Evolutionary conservation across 2,888 invertebrate genomes (phyloP), one percentile per base, ranked within the genome.

Genomic region (Meiosimyza decipiens): DNA sequence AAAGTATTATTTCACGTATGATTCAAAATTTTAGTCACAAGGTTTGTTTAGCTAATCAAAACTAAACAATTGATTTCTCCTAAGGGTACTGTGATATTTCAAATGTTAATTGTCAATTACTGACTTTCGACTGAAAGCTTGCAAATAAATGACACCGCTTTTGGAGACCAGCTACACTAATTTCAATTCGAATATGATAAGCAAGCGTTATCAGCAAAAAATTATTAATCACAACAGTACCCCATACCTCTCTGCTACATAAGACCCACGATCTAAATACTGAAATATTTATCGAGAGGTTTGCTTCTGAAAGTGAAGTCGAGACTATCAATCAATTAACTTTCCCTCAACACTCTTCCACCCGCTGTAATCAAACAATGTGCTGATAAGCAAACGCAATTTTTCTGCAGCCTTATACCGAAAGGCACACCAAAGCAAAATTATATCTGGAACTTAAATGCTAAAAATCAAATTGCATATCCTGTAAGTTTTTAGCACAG

Each of bases 161-260:
- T 40, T 40, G 40, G 6, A 40, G 6, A 40, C 40, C 40, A 9
- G 40, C 40, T 40, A 40, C 40, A 40, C 40, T 40, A 6, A 40
- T 40, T 40, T 40, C 6, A 40, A 9, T 40, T 40, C 22, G n/a
- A 40, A 15, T 16, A 47, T 47, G 63, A 63, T 63, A 63, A 63
- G 40, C 63, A 49, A 49, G 2, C 47, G 49, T 47, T 40, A 63
- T 40, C 63, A 40, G 63, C n/a, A 47, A n/a, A 63, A 18, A 47
- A 47, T 49, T 16, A 9, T 33, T 16, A 40, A 18, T 47, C 63
- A 40, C 49, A 18, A 9, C 40, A 40, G 40, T 6, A 40, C 28
- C n/a, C 40, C 47, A 28, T 3, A 18, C 49, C 63, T 33, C 13
- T 15, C 47, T 18, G n/a, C 63, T 40, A 16, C n/a, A 40, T 16